Percentiles rank a stretch among this genome's conserved stretches.
These are phyloP conservation scores for Nephrotoma flavescens DNA, from an alignment of 2,888 invertebrate species.

Conservation along the genomic window DNA sequence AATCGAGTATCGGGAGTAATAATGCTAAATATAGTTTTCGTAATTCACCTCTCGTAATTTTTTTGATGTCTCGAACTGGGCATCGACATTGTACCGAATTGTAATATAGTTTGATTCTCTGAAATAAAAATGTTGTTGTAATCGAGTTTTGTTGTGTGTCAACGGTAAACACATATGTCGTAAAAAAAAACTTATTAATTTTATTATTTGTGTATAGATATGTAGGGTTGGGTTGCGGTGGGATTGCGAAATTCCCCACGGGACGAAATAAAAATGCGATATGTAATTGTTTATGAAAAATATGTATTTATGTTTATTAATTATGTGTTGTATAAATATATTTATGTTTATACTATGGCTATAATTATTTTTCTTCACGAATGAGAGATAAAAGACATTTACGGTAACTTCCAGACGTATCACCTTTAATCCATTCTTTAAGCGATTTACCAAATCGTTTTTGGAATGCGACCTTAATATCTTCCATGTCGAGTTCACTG, in stretches of 20 bases:
- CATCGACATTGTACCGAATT: constrained; percentile 35
- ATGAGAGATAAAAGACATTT: constrained; percentile 63
- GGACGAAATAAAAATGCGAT: not conserved
- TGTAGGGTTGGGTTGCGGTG: not conserved
- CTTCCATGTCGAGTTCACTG: constrained; percentile 70
- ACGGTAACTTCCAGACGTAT: constrained; percentile 77
- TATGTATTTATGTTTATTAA: not conserved
- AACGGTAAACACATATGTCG: not conserved
- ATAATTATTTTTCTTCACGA: constrained; percentile 24
- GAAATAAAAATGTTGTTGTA: not conserved
- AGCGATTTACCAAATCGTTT: constrained; percentile 58
- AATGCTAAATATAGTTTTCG: constrained; percentile 69
- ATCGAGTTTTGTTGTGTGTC: not conserved
- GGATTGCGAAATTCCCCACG: not conserved
- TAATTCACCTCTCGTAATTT: constrained; percentile 79
- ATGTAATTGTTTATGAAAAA: not conserved
- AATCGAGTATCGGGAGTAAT: constrained; percentile 72
- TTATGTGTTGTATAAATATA: not conserved
- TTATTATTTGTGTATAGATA: not conserved
- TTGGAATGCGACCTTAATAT: constrained; percentile 67
- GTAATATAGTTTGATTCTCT: not conserved
- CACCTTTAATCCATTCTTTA: constrained; percentile 67
- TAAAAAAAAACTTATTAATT: no score
- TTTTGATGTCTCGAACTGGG: constrained; percentile 67
- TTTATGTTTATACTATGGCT: not conserved